Percentiles rank a stretch among this genome's conserved stretches.
Conservation (phyloP, 2,113 vertebrate species). For the Daubentonia madagascariensis region DNA sequence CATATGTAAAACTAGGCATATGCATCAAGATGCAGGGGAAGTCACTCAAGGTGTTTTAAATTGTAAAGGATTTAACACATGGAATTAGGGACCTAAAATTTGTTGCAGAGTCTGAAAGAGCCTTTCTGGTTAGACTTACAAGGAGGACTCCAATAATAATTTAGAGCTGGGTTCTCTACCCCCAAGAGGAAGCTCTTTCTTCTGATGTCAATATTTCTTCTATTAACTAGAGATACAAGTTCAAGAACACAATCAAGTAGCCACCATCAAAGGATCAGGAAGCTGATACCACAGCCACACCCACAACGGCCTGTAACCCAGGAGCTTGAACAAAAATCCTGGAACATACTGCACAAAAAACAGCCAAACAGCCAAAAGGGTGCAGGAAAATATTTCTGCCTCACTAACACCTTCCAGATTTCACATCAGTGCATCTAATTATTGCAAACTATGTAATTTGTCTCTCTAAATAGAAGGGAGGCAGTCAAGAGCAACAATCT, state of each 20-base stretch:
- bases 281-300: neutral
- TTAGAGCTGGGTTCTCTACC: neutral
- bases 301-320: too few species aligned
- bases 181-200: neutral
- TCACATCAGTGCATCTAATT: neutral
- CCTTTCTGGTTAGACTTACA: neutral
- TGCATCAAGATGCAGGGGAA: neutral
- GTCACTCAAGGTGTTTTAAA: neutral
- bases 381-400: neutral
- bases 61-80: neutral
- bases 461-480: neutral
- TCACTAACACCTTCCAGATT: neutral
- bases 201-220: neutral
- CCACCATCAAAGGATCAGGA: neutral
- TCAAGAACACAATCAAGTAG: neutral
- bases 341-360: neutral
- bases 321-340: neutral
- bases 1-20: neutral
- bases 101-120: neutral
- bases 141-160: neutral
- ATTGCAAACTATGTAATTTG: neutral
- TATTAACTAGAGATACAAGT: too few species aligned
- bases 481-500: neutral
- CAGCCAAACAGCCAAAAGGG: too few species aligned
- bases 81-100: neutral